Percentiles rank a stretch among this genome's conserved stretches.
phyloP scores from a whole-genome alignment of 2,113 vertebrate species.

The Neogobius melanostomus region DNA sequence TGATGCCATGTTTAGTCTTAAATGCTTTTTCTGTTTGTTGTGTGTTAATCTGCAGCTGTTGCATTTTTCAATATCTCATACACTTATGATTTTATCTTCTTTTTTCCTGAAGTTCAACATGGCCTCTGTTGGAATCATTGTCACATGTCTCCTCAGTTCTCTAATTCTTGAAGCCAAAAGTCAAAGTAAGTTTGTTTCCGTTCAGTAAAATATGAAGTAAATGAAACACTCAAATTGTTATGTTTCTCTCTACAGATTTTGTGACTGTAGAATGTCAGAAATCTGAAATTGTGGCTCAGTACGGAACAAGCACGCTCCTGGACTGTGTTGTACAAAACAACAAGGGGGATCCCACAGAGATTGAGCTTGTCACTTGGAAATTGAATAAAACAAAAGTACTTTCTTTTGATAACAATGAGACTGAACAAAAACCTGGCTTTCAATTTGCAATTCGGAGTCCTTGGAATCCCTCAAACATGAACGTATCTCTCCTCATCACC shows the following conservation, averaged over 20 bases:
- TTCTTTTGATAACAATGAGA: accelerated
- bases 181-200: slow-evolving; percentile 2
- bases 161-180: accelerated
- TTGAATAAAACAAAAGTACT: background rate
- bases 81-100: background rate
- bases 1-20: too few species aligned
- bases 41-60: too few species aligned
- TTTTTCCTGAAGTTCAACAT: slow-evolving; percentile 34
- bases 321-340: slow-evolving; percentile 4
- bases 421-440: accelerated
- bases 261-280: slow-evolving; percentile 9
- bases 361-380: slow-evolving; percentile 1
- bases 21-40: too few species aligned
- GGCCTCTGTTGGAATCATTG: background rate
- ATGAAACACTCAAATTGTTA: background rate
- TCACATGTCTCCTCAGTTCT: accelerated
- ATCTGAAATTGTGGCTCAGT: background rate
- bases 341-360: accelerated
- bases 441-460: background rate
- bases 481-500: slow-evolving; percentile 61
- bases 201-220: background rate
- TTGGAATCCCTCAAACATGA: slow-evolving; percentile 23
- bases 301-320: slow-evolving; percentile 33
- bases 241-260: slow-evolving; percentile 33
- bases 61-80: background rate